Evolutionary conservation across 2,113 vertebrate genomes (phyloP), one percentile per base, ranked within the genome.

Genomic region (Cynopterus brachyotis): DNA sequence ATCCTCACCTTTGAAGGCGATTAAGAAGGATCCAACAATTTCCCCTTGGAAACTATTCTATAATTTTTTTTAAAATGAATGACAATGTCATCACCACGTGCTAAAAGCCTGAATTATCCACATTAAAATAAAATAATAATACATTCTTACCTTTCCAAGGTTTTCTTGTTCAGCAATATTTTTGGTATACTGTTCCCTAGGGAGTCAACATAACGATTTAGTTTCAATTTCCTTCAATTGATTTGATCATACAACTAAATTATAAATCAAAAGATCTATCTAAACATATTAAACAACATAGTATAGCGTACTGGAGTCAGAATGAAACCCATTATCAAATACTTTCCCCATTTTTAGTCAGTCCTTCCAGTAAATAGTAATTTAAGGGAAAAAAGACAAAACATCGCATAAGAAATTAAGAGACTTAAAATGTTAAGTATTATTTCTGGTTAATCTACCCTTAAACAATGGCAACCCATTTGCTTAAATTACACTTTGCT

Each of bases 131-230:
- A 85, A 94, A 66, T 55, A 83, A 94, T 70, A 94, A 95, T 2
- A 50, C 37, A 40, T 91, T 90, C 99, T 99, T 98, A 99, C 99
- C 99, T 99, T 99, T 96, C 99, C 99, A 88, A 99, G 99, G 96
- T 99, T 99, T 98, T 99, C 99, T 97, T 99, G 99, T 86, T 99
- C 99, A 45, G 99, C 98, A 97, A 99, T 99, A 96, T 99, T 99
- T 98, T 99, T 99, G 97, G 99, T 99, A 96, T 99, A 99, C 95
- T 99, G 99, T 92, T 99, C 99, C 97, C 99, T 99, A 91, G 76
- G 98, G 95, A 98, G 93, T 97, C 0, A 98, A 96, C 40, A 95
- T 17, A 96, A 97, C 20, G 0, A 93, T 59, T 96, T 60, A 86
- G 47, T 95, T 97, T 93, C 45, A 79, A 87, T 80, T 20, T 4